Base-by-base conservation (phyloP, 2,797 vertebrate species). In the Enteromius mattozi region DNA sequence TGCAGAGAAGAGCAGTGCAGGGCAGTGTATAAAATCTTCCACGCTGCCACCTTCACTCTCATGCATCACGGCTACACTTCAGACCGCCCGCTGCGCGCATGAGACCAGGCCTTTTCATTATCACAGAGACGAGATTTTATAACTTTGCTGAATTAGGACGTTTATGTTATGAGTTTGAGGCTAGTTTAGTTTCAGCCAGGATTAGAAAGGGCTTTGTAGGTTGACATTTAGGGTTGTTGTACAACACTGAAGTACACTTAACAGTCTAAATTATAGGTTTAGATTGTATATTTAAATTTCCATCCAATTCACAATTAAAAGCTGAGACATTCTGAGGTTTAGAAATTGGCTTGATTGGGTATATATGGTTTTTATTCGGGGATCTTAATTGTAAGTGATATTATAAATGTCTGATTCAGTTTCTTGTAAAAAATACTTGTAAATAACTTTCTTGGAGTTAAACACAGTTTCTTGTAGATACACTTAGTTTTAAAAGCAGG, bases 11-110 rank as follows among this genome's bases (percentile, higher is more conserved):
- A 91, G 86, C 54, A 87, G 65, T 87, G 78, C 14, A 83, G 86
- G 87, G 87, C 59, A 84, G 83, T 90, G 88, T 86, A 88, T 89
- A 87, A 85, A 83, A 87, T 88, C 90, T 90, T 77, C 80, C 85
- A 86, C 85, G 59, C 88, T 89, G 82, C 87, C 90, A 88, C 91
- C 90, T 86, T 86, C 78, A 30, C 78, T 86, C 81, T 66, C 82
- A 86, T 90, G 85, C 79, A 88, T 92, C 87, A 87, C 87, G 7
- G 76, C 83, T 85, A 3, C 47, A n/a, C 81, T 71, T 83, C 27
- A 68, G 88, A 81, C 77, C 68, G 66, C 86, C 81, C 16, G 81
- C 65, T 47, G 72, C 2, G 21, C 1, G 2, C 16, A 2, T 10
- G 1, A 16, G 65, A 83, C 63, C 47, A n/a, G 63, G 45, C 24